Conservation (phyloP, 1,140 invertebrate genomes). For the Chlorops oryzae region DNA sequence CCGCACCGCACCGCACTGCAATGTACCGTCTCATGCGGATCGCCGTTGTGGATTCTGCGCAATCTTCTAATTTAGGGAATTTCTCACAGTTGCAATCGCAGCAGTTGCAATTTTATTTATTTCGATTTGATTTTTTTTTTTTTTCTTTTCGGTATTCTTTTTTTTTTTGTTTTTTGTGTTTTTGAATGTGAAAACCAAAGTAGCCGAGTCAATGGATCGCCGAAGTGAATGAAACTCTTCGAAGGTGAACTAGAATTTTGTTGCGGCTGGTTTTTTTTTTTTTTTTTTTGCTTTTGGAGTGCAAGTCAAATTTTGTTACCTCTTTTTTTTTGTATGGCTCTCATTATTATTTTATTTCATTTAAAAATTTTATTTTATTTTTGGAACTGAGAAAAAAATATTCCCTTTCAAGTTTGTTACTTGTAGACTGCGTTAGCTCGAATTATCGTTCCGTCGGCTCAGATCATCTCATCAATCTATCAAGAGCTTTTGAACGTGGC, state of each 20-base stretch:
- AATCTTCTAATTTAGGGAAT: slow-evolving; percentile 7
- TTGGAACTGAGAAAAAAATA: background rate
- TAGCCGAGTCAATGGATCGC: background rate
- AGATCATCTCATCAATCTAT: no score
- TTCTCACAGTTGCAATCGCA: slow-evolving; percentile 2
- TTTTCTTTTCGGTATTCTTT: no score
- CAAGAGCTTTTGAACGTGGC: no score
- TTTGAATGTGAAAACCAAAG: no score
- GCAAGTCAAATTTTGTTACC: no score
- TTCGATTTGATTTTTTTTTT: no score
- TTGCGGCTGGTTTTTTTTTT: background rate
- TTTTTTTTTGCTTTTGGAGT: background rate
- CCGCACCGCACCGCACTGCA: background rate
- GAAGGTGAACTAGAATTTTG: slow-evolving; percentile 9
- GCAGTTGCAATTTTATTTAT: background rate
- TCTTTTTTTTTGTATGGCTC: background rate
- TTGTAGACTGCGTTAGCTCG: background rate
- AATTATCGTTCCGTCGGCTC: no score
- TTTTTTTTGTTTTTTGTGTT: no score
- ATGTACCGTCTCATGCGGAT: no score
- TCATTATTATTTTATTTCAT: background rate
- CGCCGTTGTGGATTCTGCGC: no score
- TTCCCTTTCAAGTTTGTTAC: background rate
- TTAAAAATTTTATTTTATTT: slow-evolving; percentile 2
- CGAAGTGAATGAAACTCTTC: slow-evolving; percentile 2